Base-by-base conservation (phyloP, 2,888 invertebrate species). In the Drosophila greeni region DNA sequence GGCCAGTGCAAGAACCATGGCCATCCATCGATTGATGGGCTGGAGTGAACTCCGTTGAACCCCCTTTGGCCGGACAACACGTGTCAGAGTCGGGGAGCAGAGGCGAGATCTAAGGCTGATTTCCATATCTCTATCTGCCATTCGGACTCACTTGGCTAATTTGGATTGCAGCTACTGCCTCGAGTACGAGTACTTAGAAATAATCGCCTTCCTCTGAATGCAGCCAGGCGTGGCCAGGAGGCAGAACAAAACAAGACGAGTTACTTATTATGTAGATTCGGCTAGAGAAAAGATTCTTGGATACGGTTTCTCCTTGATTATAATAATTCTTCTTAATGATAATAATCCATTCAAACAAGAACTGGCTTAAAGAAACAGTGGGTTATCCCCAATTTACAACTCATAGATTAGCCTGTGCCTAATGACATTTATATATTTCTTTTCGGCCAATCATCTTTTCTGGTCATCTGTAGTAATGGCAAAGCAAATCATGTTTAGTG, bases 11-110 rank as follows among this genome's bases (percentile, higher is more conserved):
- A 45, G 47, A 23, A 33, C 37, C 37, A 18, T 60, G 33, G 23
- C 23, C 42, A 42, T 16, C 42, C 74, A 80, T 80, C 82, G 79
- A 80, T 80, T 83, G 76, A 78, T 83, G 60, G 68, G 43, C 23
- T 5, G 45, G 11, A 34, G 37, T 79, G 79, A 79, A 83, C 79
- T 83, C 74, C 4, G 51, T 73, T 79, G 82, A 80, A 81, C 77
- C 45, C 47, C 62, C 34, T n/a, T n/a, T 24, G 8, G 29, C 51
- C 40, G 26, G 39, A 52, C 45, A 64, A 71, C 79, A 80, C 79
- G 79, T 80, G 79, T 80, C 79, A 70, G 55, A 66, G 55, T 58
- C 42, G 53, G 20, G 43, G 39, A 42, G 20, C 53, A 45, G 57
- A 18, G 42, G 5, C 42, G 31, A 48, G 29, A 52, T 47, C 58